These are phyloP conservation scores for Perca fluviatilis DNA, from an alignment of 2,113 vertebrate species.

Conservation along the genomic window DNA sequence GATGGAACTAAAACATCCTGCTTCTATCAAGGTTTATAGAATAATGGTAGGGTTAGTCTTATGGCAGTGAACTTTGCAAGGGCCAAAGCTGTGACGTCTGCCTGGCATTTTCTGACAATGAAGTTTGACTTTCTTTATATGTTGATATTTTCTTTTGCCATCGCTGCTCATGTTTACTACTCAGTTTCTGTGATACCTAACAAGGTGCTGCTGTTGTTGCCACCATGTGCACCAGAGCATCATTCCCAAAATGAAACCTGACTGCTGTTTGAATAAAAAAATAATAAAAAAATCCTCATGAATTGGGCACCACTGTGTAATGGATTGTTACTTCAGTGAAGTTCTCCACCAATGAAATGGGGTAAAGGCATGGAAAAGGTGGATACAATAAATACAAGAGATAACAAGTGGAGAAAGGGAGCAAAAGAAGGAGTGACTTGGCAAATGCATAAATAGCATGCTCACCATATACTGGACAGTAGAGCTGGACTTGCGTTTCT, in stretches of 20 bases:
- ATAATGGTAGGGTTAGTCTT: constrained; percentile 8
- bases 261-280: constrained; percentile 6
- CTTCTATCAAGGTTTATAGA: not conserved
- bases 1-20: constrained; percentile 47
- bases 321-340: not conserved
- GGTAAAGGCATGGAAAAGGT: not conserved
- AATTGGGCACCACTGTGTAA: not conserved
- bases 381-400: not conserved
- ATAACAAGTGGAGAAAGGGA: not conserved
- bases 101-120: not conserved
- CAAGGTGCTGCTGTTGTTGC: constrained; percentile 1
- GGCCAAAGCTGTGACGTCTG: not conserved
- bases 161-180: not conserved
- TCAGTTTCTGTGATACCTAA: not conserved
- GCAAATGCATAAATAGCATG: constrained; percentile 63
- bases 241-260: not conserved
- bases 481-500: constrained; percentile 88
- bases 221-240: not conserved
- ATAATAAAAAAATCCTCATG: not conserved
- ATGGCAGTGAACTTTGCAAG: not conserved
- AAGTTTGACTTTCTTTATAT: not conserved
- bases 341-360: not conserved
- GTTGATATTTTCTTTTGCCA: not conserved
- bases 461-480: constrained; percentile 87
- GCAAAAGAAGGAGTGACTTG: constrained; percentile 2